Evolutionary conservation across 1,140 invertebrate genomes (phyloP).

Genomic region (Thaumatotibia leucotreta): DNA sequence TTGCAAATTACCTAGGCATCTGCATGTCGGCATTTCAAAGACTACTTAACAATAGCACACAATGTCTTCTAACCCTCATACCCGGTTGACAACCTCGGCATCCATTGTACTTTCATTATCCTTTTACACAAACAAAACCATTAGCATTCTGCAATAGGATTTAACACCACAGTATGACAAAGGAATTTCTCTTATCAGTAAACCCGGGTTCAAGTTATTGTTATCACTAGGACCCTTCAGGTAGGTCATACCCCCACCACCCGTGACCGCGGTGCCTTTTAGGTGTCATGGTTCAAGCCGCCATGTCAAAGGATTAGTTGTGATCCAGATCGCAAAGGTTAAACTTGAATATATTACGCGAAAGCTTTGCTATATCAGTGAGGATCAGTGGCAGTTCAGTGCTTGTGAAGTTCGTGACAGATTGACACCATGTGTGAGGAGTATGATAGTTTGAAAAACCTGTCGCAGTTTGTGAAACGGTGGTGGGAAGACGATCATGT

Average conservation of each 20-base stretch:
- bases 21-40: neutral
- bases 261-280: slow-evolving; percentile 9
- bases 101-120: neutral
- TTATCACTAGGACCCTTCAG: slow-evolving; percentile 23
- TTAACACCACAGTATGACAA: neutral
- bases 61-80: neutral
- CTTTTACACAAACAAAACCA: neutral
- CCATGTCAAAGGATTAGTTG: slow-evolving; percentile 33
- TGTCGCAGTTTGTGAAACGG: slow-evolving; percentile 49
- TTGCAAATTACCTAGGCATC: neutral
- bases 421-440: slow-evolving; percentile 31
- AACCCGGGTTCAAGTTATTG: slow-evolving; percentile 22
- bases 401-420: slow-evolving; percentile 9
- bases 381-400: neutral
- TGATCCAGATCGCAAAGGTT: slow-evolving; percentile 14
- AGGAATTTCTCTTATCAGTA: neutral
- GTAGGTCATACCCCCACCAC: slow-evolving; percentile 28
- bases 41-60: neutral
- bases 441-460: slow-evolving; percentile 32
- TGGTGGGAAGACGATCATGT: slow-evolving; percentile 58
- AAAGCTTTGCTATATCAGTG: neutral
- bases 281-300: slow-evolving; percentile 17
- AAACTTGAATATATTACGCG: neutral
- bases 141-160: neutral
- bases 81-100: neutral